A percentile compares a stretch with the other conserved stretches of the same genome.
These are phyloP conservation scores for Hoplias malabaricus DNA, from an alignment of 2,113 vertebrate species.

Conservation along the genomic window DNA sequence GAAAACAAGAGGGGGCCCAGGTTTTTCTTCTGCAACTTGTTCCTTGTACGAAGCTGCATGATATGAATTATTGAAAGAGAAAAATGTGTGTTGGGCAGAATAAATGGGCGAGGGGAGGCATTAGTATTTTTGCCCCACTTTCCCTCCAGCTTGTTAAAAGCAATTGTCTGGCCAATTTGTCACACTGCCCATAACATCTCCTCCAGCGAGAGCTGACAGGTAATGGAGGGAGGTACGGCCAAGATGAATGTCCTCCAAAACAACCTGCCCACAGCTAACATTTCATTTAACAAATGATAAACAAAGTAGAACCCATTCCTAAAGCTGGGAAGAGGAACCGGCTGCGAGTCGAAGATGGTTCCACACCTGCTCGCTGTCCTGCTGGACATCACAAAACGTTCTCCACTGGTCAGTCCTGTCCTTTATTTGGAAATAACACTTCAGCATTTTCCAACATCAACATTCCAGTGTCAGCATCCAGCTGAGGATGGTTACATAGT, in stretches of 20 bases:
- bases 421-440: too few species aligned
- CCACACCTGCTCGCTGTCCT: neutral
- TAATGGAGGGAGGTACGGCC: slow-evolving; percentile 42
- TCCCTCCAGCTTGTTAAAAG: slow-evolving; percentile 76
- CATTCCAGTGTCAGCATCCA: too few species aligned
- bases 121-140: slow-evolving; percentile 75
- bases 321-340: neutral
- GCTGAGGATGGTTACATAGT: too few species aligned
- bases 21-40: slow-evolving; percentile 26
- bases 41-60: slow-evolving; percentile 34
- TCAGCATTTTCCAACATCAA: too few species aligned
- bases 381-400: neutral
- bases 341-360: neutral
- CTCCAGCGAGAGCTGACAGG: slow-evolving; percentile 52
- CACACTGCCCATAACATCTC: slow-evolving; percentile 61
- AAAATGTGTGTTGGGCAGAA: slow-evolving; percentile 64
- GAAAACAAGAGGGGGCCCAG: neutral
- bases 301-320: slow-evolving; percentile 50
- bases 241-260: slow-evolving; percentile 54
- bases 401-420: neutral
- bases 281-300: slow-evolving; percentile 61
- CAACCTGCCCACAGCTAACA: slow-evolving; percentile 46
- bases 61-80: slow-evolving; percentile 67
- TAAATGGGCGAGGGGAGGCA: slow-evolving; percentile 67
- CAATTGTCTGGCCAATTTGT: slow-evolving; percentile 77